Base-by-base conservation (phyloP, 2,888 invertebrate species). In the Temnothorax ravouxi region DNA sequence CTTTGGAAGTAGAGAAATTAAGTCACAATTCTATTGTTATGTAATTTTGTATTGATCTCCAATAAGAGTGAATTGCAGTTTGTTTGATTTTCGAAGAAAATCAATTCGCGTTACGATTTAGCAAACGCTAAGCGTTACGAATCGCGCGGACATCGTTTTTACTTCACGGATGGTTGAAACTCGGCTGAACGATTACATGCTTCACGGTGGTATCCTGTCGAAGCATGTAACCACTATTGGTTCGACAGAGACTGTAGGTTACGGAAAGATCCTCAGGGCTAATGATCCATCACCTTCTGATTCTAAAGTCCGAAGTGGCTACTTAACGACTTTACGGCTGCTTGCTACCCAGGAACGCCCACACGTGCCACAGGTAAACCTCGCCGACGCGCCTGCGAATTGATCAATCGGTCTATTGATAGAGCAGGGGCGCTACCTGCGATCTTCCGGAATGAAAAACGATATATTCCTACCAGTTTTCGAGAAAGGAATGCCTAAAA, bases 281-380 rank as follows among this genome's bases (percentile, higher is more conserved):
- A 89, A 89, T 89, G 85, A 89, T 89, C 89, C 84, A 84, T 89
- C 89, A 89, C 87, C 86, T 89, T 79, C 88, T 84, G 86, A 89
- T 88, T 88, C 85, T 81, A 66, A 86, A 85, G 80, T 85, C 76
- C 86, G 79, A 84, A 85, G 88, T 88, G 90, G 86, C 87, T 88
- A 87, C 84, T 90, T 90, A 90, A 90, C 90, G 87, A 89, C 87
- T 89, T 89, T 88, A 87, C 88, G 86, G 86, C 85, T 88, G 76
- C 82, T 84, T 83, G 83, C 84, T 88, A 86, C 56, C 80, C 85
- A 79, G 89, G 83, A 84, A 90, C 91, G 91, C 91, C 91, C 90
- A 91, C 90, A 91, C 91, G 88, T 87, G 91, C 87, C 90, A 83
- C 87, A 88, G 88, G 84, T 89, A 71, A 71, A 86, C 52, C 84